phyloP scores from a whole-genome alignment of 2,113 vertebrate species.

The Halichoerus grypus region DNA sequence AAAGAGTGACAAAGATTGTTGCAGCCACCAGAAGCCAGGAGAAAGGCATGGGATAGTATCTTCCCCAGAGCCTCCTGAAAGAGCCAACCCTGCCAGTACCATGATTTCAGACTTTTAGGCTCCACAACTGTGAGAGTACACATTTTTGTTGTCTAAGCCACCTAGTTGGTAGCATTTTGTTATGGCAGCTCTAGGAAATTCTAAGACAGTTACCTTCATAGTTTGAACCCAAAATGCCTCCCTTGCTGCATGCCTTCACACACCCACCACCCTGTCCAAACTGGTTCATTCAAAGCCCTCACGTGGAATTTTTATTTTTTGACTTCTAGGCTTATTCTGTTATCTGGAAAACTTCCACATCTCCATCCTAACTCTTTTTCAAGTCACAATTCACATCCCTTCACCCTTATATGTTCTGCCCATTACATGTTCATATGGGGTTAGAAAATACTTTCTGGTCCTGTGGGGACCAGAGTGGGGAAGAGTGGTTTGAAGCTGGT shows the following conservation, averaged over 20 bases:
- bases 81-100: neutral
- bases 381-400: neutral
- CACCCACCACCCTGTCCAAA: neutral
- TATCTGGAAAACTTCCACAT: neutral
- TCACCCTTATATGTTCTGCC: neutral
- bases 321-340: neutral
- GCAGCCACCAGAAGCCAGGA: too few species aligned
- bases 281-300: neutral
- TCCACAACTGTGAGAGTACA: neutral
- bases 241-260: neutral
- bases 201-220: neutral
- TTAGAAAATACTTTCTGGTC: neutral
- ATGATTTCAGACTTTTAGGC: neutral
- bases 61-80: neutral
- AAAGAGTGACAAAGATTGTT: neutral
- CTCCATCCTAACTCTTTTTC: neutral
- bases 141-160: neutral
- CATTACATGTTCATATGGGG: neutral
- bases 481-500: neutral
- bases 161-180: neutral
- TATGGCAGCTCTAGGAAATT: neutral
- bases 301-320: neutral
- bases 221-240: neutral
- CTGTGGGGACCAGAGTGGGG: neutral
- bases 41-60: neutral